Percentiles rank a stretch among this genome's conserved stretches.
Evolutionary conservation across 2,888 invertebrate species (phyloP).

Genomic region (Hyppa rectilinea): DNA sequence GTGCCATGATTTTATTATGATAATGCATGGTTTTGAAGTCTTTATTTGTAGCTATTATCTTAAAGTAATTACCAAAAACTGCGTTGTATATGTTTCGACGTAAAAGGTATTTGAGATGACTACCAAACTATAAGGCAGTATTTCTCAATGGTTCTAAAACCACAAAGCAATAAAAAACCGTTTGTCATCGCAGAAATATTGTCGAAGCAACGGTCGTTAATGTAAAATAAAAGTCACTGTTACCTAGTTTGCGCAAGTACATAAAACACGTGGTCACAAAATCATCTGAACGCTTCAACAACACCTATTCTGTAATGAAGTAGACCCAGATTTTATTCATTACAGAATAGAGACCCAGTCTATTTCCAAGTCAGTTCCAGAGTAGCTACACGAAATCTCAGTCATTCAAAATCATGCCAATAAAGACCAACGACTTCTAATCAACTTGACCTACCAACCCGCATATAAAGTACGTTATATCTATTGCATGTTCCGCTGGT

Average conservation of each 20-base stretch:
- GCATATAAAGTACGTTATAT: conserved; percentile 34
- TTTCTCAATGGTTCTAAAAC: not conserved
- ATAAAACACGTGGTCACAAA: not conserved
- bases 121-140: not conserved
- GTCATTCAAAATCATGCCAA: conserved; percentile 31
- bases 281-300: not conserved
- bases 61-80: not conserved
- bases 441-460: conserved; percentile 38
- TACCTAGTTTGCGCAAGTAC: not conserved
- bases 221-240: not conserved
- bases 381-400: conserved; percentile 8
- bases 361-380: conserved; percentile 7
- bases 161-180: not conserved
- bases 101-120: not conserved
- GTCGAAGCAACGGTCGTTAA: not conserved
- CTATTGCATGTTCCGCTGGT: conserved; percentile 55
- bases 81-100: too few relatives aligned
- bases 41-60: not conserved
- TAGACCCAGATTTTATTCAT: not conserved
- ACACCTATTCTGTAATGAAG: not conserved
- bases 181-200: not conserved
- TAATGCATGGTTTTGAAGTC: not conserved
- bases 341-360: not conserved
- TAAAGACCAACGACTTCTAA: conserved; percentile 42
- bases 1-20: not conserved